phyloP scores from a whole-genome alignment of 1,140 invertebrate genomes.

The Triops longicaudatus region DNA sequence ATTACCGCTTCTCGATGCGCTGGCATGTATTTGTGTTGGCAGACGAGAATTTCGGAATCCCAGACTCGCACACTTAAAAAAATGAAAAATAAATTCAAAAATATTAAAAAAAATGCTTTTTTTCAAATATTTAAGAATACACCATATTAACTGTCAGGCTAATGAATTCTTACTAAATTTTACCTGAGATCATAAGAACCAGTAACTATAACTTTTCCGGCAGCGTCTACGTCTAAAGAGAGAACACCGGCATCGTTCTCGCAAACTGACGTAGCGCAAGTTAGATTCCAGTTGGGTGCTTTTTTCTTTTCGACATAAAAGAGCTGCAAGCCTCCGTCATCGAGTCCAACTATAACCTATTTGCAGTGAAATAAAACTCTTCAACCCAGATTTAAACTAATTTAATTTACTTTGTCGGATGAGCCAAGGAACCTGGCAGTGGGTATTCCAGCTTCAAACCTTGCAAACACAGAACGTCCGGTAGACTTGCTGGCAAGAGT shows the following conservation, averaged over 20 bases:
- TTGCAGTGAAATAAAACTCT: not conserved
- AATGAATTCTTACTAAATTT: not conserved
- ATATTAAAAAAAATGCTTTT: no score
- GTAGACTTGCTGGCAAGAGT: not conserved
- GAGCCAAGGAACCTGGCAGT: constrained; percentile 22
- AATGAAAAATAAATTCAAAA: not conserved
- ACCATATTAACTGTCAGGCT: not conserved
- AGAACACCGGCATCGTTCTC: constrained; percentile 24
- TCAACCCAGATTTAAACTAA: not conserved
- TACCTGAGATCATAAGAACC: constrained; percentile 26
- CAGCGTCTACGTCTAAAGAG: not conserved
- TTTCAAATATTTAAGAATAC: no score
- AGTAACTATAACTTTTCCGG: constrained; percentile 13
- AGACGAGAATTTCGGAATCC: constrained; percentile 22
- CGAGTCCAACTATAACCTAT: constrained; percentile 21
- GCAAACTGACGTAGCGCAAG: constrained; percentile 12
- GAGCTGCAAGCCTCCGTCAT: constrained; percentile 17
- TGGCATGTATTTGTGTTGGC: constrained; percentile 23
- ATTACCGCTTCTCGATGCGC: constrained; percentile 19
- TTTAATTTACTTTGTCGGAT: constrained; percentile 16
- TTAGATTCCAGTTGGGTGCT: not conserved
- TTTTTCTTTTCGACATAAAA: not conserved
- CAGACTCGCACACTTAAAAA: constrained; percentile 25
- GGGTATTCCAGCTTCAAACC: constrained; percentile 25
- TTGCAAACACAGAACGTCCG: not conserved